Evolutionary conservation across 2,113 vertebrate species (phyloP).

Genomic region (Ahaetulla prasina): DNA sequence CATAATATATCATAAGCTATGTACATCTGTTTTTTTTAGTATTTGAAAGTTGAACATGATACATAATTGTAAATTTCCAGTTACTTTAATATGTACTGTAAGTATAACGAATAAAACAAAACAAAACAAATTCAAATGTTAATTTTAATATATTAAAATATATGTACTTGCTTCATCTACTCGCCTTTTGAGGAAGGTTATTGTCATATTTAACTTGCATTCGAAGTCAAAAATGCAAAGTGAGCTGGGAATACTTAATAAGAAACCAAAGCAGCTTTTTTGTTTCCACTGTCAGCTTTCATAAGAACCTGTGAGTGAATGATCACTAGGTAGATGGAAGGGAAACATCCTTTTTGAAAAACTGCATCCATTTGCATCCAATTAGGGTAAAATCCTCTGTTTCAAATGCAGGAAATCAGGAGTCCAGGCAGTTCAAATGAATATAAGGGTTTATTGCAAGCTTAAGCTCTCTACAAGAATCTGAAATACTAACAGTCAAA

Average conservation of each 20-base stretch:
- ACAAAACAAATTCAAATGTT: neutral
- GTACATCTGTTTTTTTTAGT: neutral
- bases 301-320: slow-evolving; percentile 9
- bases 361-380: neutral
- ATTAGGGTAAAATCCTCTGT: neutral
- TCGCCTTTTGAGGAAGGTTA: slow-evolving; percentile 22
- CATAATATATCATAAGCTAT: neutral
- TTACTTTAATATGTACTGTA: neutral
- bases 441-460: no score
- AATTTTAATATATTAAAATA: neutral
- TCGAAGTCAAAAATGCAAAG: slow-evolving; percentile 33
- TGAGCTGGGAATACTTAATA: slow-evolving; percentile 29
- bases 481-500: no score
- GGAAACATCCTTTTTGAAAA: slow-evolving; percentile 11
- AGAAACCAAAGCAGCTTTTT: neutral
- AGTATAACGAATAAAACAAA: neutral
- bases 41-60: neutral
- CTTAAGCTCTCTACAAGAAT: no score
- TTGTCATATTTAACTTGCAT: neutral
- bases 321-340: neutral
- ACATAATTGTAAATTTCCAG: neutral
- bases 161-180: neutral
- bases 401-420: no score
- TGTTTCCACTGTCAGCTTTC: neutral
- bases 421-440: no score